Evolutionary conservation across 1,140 invertebrate species (phyloP), one percentile per base, ranked within the genome.

Genomic region (Lordiphosa stackelbergi): DNA sequence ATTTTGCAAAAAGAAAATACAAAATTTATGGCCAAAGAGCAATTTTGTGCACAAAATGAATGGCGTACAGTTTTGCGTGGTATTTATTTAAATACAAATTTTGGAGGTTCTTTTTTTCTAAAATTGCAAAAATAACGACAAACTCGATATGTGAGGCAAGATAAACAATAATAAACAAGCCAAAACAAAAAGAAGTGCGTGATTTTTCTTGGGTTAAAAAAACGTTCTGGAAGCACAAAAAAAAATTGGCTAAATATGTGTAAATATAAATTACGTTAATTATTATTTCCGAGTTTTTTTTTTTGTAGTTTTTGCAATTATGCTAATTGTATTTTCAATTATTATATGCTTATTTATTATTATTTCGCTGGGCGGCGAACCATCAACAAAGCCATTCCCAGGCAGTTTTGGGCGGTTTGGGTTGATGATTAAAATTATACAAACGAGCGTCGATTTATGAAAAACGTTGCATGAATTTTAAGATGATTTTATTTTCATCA

Each of bases 311-410:
- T 28, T 3, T 68, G 45, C 74, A 78, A 79, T 79, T 78, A 79
- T 78, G 74, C 74, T 79, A 78, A 78, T 78, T 79, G 74, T 79
- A 68, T 81, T 71, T 74, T 81, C 74, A 79, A 79, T 79, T 81
- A 79, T 74, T 81, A 74, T 78, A 78, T 70, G 74, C 71, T 78
- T 78, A 78, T 78, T 78, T 79, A 79, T 81, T 81, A 71, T 81
- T 79, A 64, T 79, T 79, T 69, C 69, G 53, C 53, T 56, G 53
- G 40, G 24, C n/a, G 47, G 8, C 10, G 19, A 7, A 11, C n/a
- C 28, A 8, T 31, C 28, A 31, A 31, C 28, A 31, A 31, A n/a
- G 16, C 43, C 10, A 46, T 19, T n/a, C n/a, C 9, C 19, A 28
- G 31, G 28, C 53, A 40, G 11, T 53, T 64, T 57, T 41, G 54